Conservation (phyloP, 2,113 vertebrate genomes). For the Octodon degus region DNA sequence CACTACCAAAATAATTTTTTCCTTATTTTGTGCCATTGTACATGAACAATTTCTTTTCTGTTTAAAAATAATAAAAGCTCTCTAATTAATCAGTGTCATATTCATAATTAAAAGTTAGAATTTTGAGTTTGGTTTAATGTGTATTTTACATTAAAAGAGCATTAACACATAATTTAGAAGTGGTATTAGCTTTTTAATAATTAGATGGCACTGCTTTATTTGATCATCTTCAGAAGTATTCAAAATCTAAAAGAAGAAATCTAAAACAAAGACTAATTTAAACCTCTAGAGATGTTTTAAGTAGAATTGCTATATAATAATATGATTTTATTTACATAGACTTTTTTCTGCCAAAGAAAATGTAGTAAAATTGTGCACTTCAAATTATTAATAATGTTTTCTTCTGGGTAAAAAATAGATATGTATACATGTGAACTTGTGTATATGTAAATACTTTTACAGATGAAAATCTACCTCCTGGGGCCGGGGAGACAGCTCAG, state of each 20-base stretch:
- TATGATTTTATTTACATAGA: not conserved
- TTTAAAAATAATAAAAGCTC: constrained; percentile 15
- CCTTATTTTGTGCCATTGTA: not conserved
- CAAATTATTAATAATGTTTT: not conserved
- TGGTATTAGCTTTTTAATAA: constrained; percentile 26
- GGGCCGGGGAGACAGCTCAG: too few relatives aligned
- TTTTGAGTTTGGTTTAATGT: not conserved
- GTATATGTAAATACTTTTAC: not conserved
- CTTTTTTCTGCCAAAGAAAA: not conserved
- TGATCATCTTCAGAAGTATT: not conserved
- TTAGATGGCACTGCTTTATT: not conserved
- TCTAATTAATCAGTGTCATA: constrained; percentile 6
- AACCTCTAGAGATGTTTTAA: not conserved
- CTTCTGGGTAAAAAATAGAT: not conserved
- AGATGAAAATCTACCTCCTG: not conserved
- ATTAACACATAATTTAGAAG: not conserved
- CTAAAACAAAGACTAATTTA: constrained; percentile 14
- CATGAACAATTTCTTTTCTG: constrained; percentile 26
- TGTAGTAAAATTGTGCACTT: not conserved
- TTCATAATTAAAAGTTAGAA: constrained; percentile 60
- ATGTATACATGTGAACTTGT: not conserved
- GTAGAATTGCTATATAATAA: not conserved
- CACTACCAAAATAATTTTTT: constrained; percentile 23
- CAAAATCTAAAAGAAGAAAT: not conserved
- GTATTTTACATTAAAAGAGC: constrained; percentile 42